These are phyloP conservation scores for Macrophya annulata DNA, from an alignment of 2,888 invertebrate genomes.

Conservation along the genomic window DNA sequence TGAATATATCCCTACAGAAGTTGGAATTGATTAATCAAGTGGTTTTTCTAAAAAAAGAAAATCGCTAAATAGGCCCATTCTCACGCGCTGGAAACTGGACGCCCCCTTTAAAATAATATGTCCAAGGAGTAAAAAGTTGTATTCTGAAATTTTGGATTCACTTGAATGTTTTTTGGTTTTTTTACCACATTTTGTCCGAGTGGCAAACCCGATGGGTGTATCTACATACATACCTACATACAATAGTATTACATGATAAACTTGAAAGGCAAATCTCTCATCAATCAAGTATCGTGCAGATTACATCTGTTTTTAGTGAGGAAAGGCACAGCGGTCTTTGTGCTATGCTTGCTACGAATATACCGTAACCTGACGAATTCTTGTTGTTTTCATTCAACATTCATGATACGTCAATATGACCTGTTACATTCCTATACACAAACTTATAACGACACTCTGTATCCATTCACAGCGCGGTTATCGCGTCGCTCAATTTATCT, in stretches of 20 bases:
- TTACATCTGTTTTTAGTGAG: neutral
- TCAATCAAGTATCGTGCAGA: neutral
- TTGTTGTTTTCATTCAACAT: neutral
- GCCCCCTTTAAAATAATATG: no score
- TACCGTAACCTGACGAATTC: neutral
- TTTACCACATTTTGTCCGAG: no score
- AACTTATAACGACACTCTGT: neutral
- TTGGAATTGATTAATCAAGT: no score
- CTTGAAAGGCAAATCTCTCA: neutral
- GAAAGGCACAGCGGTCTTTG: neutral
- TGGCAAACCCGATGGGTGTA: no score
- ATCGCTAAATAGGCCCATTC: no score
- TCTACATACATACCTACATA: no score
- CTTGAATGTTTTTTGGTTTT: no score
- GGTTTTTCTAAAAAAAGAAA: no score
- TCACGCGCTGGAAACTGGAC: no score
- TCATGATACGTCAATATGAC: slow-evolving; percentile 10
- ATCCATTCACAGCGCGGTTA: neutral
- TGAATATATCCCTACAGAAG: no score
- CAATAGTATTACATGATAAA: neutral
- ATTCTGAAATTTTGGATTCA: no score
- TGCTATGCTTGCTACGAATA: neutral
- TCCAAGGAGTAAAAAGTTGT: no score
- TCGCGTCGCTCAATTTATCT: neutral
- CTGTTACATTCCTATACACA: neutral